phyloP scores from a whole-genome alignment of 53 echinoderm and acorn worm genomes.

The Zoroaster sp. region DNA sequence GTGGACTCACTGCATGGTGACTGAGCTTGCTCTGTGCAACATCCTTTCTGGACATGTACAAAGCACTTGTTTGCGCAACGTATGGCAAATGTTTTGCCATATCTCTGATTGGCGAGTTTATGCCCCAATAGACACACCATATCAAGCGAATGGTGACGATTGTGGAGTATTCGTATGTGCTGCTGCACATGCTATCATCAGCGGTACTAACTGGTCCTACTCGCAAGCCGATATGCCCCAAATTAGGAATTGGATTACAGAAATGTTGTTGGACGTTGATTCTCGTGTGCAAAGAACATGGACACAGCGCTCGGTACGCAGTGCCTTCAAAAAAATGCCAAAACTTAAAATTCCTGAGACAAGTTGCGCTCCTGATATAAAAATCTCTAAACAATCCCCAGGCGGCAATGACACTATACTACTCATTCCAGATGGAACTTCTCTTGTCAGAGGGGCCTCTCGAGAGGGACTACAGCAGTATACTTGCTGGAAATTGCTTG shows the following conservation, averaged over 20 bases:
- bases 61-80: neutral
- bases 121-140: neutral
- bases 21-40: neutral
- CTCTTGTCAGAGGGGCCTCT: too few relatives aligned
- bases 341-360: too few relatives aligned
- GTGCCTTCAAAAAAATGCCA: too few relatives aligned
- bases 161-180: neutral
- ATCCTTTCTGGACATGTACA: neutral
- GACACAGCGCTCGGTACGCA: neutral
- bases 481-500: too few relatives aligned
- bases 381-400: neutral
- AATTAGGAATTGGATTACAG: neutral
- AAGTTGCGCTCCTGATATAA: neutral
- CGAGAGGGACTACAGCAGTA: too few relatives aligned
- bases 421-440: too few relatives aligned
- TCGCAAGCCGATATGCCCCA: neutral
- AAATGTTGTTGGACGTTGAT: too few relatives aligned
- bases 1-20: neutral
- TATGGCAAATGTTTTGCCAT: neutral
- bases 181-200: neutral
- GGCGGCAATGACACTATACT: too few relatives aligned
- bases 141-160: neutral
- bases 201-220: neutral
- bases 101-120: neutral
- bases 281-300: neutral